Evolutionary conservation across 2,888 invertebrate species (phyloP).

Genomic region (Acrobasis suavella): DNA sequence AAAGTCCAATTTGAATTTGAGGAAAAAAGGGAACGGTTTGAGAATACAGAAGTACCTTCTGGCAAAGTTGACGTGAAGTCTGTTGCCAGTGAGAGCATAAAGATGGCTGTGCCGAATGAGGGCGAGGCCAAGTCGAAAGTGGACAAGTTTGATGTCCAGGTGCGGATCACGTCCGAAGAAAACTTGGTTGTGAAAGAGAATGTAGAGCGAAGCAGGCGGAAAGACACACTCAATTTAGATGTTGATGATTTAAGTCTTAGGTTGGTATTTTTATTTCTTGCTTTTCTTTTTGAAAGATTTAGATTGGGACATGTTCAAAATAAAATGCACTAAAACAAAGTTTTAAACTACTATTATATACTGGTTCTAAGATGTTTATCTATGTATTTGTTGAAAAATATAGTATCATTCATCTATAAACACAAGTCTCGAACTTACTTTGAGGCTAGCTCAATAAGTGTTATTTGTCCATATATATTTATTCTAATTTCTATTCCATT

Average conservation of each 20-base stretch:
- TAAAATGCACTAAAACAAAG: too few species aligned
- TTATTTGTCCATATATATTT: too few species aligned
- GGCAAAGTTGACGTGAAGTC: constrained; percentile 57
- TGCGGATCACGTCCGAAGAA: constrained; percentile 76
- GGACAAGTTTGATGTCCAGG: constrained; percentile 77
- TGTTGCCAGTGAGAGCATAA: constrained; percentile 63
- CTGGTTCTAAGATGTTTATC: too few species aligned
- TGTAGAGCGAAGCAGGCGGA: constrained; percentile 55
- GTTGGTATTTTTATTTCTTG: constrained; percentile 40
- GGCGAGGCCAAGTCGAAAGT: constrained; percentile 65
- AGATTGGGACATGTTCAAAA: too few species aligned
- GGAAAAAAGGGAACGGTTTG: constrained; percentile 57
- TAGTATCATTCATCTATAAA: too few species aligned
- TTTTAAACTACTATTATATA: too few species aligned
- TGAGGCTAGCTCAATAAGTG: too few species aligned
- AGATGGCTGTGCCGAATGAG: constrained; percentile 77
- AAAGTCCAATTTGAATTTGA: constrained; percentile 49
- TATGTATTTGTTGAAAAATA: too few species aligned
- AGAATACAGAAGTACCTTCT: constrained; percentile 46
- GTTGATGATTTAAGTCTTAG: constrained; percentile 80
- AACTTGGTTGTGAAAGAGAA: constrained; percentile 70
- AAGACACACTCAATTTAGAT: constrained; percentile 77
- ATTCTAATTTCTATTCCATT: too few species aligned
- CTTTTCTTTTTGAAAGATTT: too few species aligned
- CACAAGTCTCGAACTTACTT: too few species aligned